phyloP scores from a whole-genome alignment of 1,140 invertebrate species.

The Notospermus geniculatus region DNA sequence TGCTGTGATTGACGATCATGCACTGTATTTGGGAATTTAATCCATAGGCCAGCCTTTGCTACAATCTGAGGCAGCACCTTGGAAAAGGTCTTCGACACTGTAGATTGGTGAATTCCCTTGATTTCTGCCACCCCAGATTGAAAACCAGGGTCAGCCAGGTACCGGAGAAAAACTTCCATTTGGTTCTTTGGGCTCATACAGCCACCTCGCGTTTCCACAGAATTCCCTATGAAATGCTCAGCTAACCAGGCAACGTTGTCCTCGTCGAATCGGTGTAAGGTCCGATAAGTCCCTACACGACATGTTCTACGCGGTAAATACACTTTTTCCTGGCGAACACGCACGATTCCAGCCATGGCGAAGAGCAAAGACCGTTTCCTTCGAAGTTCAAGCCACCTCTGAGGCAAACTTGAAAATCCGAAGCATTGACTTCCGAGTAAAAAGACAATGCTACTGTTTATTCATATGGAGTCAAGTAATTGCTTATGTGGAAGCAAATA shows the following conservation, averaged over 20 bases:
- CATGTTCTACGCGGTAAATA: too few species aligned
- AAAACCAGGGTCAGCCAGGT: constrained; percentile 6
- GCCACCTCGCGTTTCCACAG: not conserved
- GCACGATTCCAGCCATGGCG: too few species aligned
- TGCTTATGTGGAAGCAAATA: too few species aligned
- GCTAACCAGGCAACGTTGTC: not conserved
- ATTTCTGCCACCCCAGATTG: not conserved
- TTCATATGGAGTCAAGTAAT: too few species aligned
- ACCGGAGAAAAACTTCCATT: constrained; percentile 6
- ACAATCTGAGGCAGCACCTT: constrained; percentile 2
- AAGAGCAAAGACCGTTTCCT: too few species aligned
- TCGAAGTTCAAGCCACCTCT: too few species aligned
- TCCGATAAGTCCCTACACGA: not conserved
- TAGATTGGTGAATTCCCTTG: constrained; percentile 1
- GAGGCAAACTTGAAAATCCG: too few species aligned
- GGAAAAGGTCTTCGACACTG: not conserved
- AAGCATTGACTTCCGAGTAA: too few species aligned
- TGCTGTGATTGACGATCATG: not conserved
- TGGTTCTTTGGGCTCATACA: not conserved
- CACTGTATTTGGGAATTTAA: not conserved
- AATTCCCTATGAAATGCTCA: not conserved
- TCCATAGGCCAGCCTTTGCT: constrained; percentile 4
- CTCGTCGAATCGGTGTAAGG: not conserved
- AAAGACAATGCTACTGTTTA: too few species aligned
- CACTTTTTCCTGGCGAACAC: too few species aligned